These are phyloP conservation scores for Scaptomyza pallida DNA, from an alignment of 1,140 invertebrate genomes.

Conservation along the genomic window DNA sequence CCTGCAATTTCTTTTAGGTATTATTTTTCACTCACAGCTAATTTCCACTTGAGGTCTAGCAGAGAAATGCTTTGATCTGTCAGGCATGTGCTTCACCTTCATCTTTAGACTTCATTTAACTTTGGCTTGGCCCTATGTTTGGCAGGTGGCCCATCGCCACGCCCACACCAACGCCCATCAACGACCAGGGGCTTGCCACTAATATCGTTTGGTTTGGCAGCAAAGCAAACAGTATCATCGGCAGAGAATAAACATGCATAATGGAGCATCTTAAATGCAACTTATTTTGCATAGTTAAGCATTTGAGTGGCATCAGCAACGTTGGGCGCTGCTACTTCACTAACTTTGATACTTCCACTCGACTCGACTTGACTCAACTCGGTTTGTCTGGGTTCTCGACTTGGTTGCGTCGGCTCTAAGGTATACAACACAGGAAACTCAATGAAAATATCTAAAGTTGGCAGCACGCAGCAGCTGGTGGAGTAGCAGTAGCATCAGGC, in stretches of 20 bases:
- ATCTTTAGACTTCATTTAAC: slow-evolving; percentile 56
- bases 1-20: neutral
- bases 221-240: slow-evolving; percentile 67
- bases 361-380: slow-evolving; percentile 62
- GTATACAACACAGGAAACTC: slow-evolving; percentile 62
- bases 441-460: slow-evolving; percentile 81
- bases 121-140: slow-evolving; percentile 38
- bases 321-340: slow-evolving; percentile 63
- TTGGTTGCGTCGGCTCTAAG: slow-evolving; percentile 12
- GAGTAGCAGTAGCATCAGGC: slow-evolving; percentile 11
- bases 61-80: slow-evolving; percentile 48
- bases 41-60: neutral
- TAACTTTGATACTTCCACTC: slow-evolving; percentile 81
- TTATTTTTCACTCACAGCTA: neutral
- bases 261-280: slow-evolving; percentile 82
- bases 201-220: slow-evolving; percentile 33
- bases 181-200: slow-evolving; percentile 19
- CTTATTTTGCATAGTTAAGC: slow-evolving; percentile 83
- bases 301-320: slow-evolving; percentile 71
- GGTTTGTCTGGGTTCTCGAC: slow-evolving; percentile 33
- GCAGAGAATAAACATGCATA: slow-evolving; percentile 80
- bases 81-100: slow-evolving; percentile 30
- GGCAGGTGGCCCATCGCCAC: slow-evolving; percentile 38
- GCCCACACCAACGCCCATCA: slow-evolving; percentile 24
- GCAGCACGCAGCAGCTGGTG: slow-evolving; percentile 36